These are phyloP conservation scores for Stegana nigrithorax DNA, from an alignment of 2,888 invertebrate genomes.

Conservation along the genomic window DNA sequence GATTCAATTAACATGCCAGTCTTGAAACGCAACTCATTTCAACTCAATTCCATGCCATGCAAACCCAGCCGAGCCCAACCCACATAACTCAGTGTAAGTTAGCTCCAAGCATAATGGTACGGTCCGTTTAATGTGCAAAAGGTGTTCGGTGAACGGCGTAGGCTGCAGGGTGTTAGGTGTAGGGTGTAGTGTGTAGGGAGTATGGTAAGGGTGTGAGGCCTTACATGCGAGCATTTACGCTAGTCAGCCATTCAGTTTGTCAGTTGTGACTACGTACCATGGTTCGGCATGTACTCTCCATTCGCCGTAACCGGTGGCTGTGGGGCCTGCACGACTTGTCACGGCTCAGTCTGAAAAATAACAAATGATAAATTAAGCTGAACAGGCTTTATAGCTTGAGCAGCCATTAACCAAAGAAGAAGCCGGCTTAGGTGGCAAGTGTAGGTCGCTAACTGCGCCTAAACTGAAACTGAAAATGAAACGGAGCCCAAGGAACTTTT, in stretches of 20 bases:
- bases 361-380: neutral
- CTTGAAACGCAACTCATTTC: neutral
- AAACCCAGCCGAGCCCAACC: neutral
- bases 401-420: neutral
- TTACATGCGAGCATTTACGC: too few species aligned
- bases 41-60: neutral
- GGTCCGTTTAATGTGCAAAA: constrained; percentile 1
- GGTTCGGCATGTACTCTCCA: too few species aligned
- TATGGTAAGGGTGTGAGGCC: too few species aligned
- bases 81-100: neutral
- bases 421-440: constrained; percentile 19
- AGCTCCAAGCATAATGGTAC: neutral
- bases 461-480: neutral
- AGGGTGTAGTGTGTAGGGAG: neutral
- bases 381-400: neutral
- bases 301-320: too few species aligned
- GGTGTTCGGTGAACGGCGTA: neutral
- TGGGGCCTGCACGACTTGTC: too few species aligned
- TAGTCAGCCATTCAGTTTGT: too few species aligned
- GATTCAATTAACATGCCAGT: neutral
- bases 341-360: neutral
- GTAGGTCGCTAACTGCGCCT: constrained; percentile 3
- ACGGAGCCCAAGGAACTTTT: neutral
- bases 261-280: too few species aligned
- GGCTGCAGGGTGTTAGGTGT: neutral